Percentiles rank a stretch among this genome's conserved stretches.
Conservation (phyloP, 2,113 vertebrate genomes). For the Podarcis cretensis region DNA sequence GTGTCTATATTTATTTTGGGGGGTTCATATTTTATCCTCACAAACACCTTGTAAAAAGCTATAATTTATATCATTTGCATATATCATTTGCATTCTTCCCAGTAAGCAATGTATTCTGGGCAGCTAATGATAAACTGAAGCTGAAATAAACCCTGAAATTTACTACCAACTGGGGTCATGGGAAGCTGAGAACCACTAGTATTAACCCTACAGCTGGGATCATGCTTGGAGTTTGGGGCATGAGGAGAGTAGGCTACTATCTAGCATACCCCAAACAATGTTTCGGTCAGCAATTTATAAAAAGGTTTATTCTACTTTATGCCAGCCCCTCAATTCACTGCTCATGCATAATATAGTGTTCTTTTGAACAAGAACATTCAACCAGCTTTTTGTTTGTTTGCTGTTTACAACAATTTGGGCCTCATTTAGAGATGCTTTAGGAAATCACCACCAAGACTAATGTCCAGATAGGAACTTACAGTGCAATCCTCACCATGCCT, state of each 20-base stretch:
- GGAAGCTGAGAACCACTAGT: too few species aligned
- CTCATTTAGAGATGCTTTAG: background rate
- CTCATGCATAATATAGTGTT: background rate
- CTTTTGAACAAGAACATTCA: background rate
- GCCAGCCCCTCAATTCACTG: background rate
- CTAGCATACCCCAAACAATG: background rate
- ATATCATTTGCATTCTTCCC: too few species aligned
- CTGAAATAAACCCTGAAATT: background rate
- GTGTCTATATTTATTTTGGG: too few species aligned
- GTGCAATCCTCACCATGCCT: too few species aligned
- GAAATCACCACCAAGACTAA: background rate
- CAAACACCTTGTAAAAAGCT: background rate
- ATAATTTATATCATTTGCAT: background rate
- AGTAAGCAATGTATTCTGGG: too few species aligned
- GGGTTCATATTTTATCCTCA: background rate
- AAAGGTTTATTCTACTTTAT: background rate
- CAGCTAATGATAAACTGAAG: too few species aligned
- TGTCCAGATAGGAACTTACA: too few species aligned
- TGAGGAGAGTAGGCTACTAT: background rate
- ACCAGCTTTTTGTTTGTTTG: background rate
- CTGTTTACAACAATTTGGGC: background rate
- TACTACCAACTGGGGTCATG: background rate
- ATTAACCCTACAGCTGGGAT: too few species aligned
- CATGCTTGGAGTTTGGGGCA: background rate
- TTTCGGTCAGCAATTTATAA: background rate